Evolutionary conservation across 1,140 invertebrate species (phyloP).

Genomic region (Nasonia longicornis): DNA sequence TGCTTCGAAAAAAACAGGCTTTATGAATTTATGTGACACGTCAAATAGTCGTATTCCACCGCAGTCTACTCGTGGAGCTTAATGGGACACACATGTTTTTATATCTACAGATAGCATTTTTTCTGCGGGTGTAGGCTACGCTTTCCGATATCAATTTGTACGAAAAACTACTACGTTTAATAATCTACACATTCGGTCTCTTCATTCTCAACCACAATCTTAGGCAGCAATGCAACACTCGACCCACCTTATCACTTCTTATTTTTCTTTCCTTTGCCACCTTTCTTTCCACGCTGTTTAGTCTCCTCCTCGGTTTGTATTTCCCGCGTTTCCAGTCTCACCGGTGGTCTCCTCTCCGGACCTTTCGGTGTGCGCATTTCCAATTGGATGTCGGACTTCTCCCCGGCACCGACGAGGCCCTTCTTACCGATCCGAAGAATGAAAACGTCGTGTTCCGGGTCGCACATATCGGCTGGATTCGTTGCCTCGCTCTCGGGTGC

Average conservation of each 20-base stretch:
- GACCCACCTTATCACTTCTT: not conserved
- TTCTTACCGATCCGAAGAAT: constrained; percentile 66
- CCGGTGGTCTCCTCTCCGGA: constrained; percentile 56
- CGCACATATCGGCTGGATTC: not conserved
- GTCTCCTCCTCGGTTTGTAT: constrained; percentile 60
- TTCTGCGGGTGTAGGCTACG: not conserved
- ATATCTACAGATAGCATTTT: not conserved
- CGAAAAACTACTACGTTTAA: not conserved
- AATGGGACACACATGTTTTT: not conserved
- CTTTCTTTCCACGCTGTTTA: constrained; percentile 28
- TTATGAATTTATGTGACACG: not conserved
- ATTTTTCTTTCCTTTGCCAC: constrained; percentile 48
- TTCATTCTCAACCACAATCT: too few species aligned
- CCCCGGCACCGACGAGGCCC: constrained; percentile 60
- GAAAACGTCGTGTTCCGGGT: constrained; percentile 61
- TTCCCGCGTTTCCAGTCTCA: constrained; percentile 63
- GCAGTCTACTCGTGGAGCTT: not conserved
- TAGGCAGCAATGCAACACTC: too few species aligned
- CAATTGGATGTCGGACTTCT: constrained; percentile 65
- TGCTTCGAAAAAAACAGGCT: not conserved
- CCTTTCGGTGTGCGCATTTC: constrained; percentile 66
- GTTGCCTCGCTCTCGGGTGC: constrained; percentile 48
- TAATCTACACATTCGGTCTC: not conserved
- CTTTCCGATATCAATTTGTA: not conserved
- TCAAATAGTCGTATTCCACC: not conserved